Evolutionary conservation across 2,113 vertebrate genomes (phyloP), one percentile per base, ranked within the genome.

Genomic region (Heliornis fulica): DNA sequence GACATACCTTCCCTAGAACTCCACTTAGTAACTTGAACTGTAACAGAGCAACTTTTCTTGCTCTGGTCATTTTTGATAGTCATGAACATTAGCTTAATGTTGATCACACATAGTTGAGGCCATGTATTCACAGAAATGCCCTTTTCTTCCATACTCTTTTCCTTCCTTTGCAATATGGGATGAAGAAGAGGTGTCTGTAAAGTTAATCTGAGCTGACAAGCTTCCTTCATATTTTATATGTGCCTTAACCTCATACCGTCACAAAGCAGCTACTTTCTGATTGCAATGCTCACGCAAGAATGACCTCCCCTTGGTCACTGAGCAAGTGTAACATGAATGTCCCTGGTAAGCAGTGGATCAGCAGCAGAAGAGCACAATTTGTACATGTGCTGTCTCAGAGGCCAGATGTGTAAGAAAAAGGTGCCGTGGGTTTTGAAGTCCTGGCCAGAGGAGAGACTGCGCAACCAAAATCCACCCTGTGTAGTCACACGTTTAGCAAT

Each of bases 161-260:
- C 59, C 12, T 90, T 96, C 31, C 19, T 84, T 80, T 76, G 43
- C 29, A 69, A 56, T 14, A 15, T 29, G 36, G 36, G 68, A 29
- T 63, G 75, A 79, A 69, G 65, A 94, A 76, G 13, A 31, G 29
- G 7, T 71, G 22, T 75, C 68, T 84, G 25, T 53, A 87, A 82
- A 87, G 38, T 38, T 95, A 93, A 95, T 92, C 46, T 53, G 74
- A 89, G 34, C 32, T 90, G 93, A 95, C 83, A 95, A 79, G 59
- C 17, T 84, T 95, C 70, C 75, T 92, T 94, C 75, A 91, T 94
- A 92, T 94, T 93, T 96, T 64, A 81, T 79, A 57, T 14, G 32
- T 50, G 56, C 54, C 72, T 75, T 90, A 79, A 84, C 87, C 63
- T 87, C 60, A 56, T 28, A 32, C 10, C 68, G 70, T 53, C 21